A percentile compares a stretch with the other conserved stretches of the same genome.
Conservation (phyloP, 2,888 invertebrate genomes). For the Maniola hyperantus region DNA sequence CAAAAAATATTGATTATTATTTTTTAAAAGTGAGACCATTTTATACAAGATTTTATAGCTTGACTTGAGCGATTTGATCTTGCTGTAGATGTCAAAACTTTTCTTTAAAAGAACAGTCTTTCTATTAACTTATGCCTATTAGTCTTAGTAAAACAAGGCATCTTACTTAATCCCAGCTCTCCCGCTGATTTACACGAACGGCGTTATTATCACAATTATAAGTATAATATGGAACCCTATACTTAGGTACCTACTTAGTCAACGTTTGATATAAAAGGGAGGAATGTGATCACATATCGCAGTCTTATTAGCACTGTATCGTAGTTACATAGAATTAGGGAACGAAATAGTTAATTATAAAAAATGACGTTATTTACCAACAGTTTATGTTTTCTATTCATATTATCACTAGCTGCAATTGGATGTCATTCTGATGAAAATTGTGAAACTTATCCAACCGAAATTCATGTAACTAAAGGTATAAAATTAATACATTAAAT, state of each 20-base stretch:
- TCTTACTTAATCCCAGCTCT: conserved; percentile 52
- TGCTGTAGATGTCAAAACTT: not conserved
- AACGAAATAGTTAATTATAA: not conserved
- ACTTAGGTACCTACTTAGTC: conserved; percentile 16
- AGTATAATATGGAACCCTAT: not conserved
- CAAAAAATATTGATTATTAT: too few species aligned
- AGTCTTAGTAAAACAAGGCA: conserved; percentile 47
- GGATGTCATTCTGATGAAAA: conserved; percentile 83
- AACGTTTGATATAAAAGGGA: conserved; percentile 36
- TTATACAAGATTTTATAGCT: too few species aligned
- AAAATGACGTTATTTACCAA: conserved; percentile 34
- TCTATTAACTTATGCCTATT: conserved; percentile 9
- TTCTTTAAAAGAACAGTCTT: conserved; percentile 1
- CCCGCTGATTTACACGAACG: conserved; percentile 53
- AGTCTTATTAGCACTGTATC: conserved; percentile 27
- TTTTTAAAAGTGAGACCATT: too few species aligned
- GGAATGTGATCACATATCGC: conserved; percentile 9
- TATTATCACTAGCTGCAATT: conserved; percentile 38
- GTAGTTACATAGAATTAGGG: conserved; percentile 16
- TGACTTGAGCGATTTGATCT: too few species aligned
- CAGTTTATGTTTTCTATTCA: conserved; percentile 34
- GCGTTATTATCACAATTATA: conserved; percentile 32
- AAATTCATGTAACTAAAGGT: conserved; percentile 94
- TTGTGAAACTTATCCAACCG: conserved; percentile 93
- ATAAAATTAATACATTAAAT: conserved; percentile 25